Evolutionary conservation across 1,140 invertebrate genomes (phyloP).

Genomic region (Tribolium castaneum): DNA sequence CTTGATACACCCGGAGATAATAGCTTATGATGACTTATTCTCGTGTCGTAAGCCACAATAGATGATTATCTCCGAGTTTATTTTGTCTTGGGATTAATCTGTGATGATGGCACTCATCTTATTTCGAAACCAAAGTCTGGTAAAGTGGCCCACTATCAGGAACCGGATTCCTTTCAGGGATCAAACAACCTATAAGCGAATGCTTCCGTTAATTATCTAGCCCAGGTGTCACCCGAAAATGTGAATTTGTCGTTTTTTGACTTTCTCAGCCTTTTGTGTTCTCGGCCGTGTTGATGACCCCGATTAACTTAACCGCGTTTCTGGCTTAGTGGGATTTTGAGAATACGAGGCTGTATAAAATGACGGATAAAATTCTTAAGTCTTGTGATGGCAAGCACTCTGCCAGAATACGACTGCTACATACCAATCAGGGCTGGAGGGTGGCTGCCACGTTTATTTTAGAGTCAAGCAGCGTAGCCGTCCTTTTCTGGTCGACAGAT

Average conservation of each 20-base stretch:
- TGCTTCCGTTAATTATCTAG: constrained; percentile 18
- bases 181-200: constrained; percentile 16
- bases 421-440: background rate
- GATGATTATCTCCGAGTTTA: background rate
- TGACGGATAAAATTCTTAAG: background rate
- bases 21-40: background rate
- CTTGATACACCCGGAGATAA: background rate
- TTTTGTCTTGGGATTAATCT: background rate
- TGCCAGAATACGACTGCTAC: background rate
- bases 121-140: background rate
- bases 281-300: background rate
- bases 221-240: constrained; percentile 2
- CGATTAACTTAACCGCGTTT: background rate
- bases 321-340: background rate
- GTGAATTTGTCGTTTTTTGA: background rate
- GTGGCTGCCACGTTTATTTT: background rate
- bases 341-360: background rate
- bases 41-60: background rate
- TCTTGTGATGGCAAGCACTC: background rate
- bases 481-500: background rate
- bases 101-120: background rate
- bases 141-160: background rate
- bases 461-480: background rate
- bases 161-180: constrained; percentile 8
- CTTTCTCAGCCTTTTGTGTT: background rate